Base-by-base conservation (phyloP, 2,888 invertebrate genomes). In the Amphipyra berbera region DNA sequence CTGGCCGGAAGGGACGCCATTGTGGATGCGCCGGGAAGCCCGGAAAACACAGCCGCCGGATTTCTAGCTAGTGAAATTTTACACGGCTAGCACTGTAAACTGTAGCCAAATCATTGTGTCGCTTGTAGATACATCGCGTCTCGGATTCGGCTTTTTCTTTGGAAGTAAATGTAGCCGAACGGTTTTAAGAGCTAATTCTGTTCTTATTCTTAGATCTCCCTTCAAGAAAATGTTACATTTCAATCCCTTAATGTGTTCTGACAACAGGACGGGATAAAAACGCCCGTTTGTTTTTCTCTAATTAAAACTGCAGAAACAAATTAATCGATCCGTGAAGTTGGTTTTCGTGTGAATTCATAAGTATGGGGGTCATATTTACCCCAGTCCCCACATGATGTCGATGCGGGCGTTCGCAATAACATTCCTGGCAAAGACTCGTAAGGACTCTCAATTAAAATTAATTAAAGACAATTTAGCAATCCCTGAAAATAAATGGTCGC, bases 401-500 rank as follows among this genome's bases (percentile, higher is more conserved):
- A 94, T 94, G 94, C 94, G 94, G 94, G 94, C 90, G 88, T 88
- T 89, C 80, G 92, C 93, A 90, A 89, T 89, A 89, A 88, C 84
- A 88, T 88, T 88, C 84, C 87, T 88, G 80, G 91, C 90, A 84
- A 92, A 92, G 83, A 86, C 87, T 82, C 78, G 69, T 83, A 88
- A 90, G 88, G 89, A 90, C 93, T 82, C 92, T 93, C 90, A 94
- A 95, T 94, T 94, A 93, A 87, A 90, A 92, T 93, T 93, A 93
- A 95, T 95, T 94, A 94, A 90, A 92, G 93, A 93, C 92, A 94
- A 94, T 94, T 94, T 92, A 93, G 93, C 93, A 90, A 93, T 88
- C 90, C 87, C 88, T 85, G 87, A 88, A 89, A 90, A 91, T 91
- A 88, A 90, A 90, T 86, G 90, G 88, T 82, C 88, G 87, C 90